Evolutionary conservation across 2,888 invertebrate genomes (phyloP).

Genomic region (Amphimallon solstitiale): DNA sequence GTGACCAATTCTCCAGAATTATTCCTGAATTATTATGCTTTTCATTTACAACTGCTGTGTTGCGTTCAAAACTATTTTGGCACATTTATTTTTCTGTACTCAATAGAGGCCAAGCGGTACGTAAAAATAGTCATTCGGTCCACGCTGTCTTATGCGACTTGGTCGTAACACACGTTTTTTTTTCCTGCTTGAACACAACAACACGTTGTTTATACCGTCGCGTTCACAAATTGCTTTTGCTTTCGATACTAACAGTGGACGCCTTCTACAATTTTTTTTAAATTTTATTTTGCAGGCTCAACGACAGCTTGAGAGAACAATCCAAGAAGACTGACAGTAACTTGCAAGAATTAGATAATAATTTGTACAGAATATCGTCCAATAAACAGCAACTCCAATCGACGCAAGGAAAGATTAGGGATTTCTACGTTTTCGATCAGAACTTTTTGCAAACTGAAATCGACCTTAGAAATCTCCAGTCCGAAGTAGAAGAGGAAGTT

Average conservation of each 20-base stretch:
- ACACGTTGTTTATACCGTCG: no score
- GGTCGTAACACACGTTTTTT: background rate
- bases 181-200: no score
- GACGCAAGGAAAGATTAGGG: conserved; percentile 72
- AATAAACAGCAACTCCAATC: conserved; percentile 75
- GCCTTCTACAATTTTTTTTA: no score
- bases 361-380: conserved; percentile 76
- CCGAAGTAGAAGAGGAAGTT: conserved; percentile 69
- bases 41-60: background rate
- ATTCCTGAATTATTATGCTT: no score
- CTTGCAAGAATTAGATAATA: conserved; percentile 79
- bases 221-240: background rate
- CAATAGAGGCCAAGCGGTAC: conserved; percentile 29
- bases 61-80: conserved; percentile 37
- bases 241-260: conserved; percentile 4
- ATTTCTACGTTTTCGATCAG: conserved; percentile 82
- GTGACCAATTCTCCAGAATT: no score
- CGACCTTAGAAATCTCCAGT: conserved; percentile 69
- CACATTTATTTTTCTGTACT: conserved; percentile 36
- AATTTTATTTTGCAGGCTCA: conserved; percentile 74
- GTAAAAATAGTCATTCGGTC: conserved; percentile 38
- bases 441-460: conserved; percentile 73
- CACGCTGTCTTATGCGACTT: conserved; percentile 8
- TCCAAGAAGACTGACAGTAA: conserved; percentile 79
- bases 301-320: conserved; percentile 80